phyloP scores from a whole-genome alignment of 2,888 invertebrate genomes.

The Falcaria lacertinaria region DNA sequence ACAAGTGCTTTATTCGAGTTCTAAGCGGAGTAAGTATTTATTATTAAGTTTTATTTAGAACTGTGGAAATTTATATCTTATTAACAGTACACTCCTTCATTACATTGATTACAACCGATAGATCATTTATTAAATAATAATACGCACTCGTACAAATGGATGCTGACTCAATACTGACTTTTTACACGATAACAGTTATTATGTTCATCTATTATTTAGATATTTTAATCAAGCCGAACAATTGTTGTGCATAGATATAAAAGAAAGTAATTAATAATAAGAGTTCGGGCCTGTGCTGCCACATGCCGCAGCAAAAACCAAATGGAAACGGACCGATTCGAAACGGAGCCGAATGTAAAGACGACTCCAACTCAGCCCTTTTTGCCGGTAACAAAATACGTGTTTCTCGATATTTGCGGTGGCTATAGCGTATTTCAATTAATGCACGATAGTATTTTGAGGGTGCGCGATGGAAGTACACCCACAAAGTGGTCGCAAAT shows the following conservation, averaged over 20 bases:
- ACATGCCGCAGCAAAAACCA: constrained; percentile 73
- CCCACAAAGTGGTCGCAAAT: too few species aligned
- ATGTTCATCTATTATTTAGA: constrained; percentile 67
- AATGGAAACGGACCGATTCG: constrained; percentile 71
- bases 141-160: constrained; percentile 19
- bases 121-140: neutral
- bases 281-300: constrained; percentile 57
- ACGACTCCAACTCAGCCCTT: constrained; percentile 59
- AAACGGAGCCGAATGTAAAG: constrained; percentile 64
- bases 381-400: constrained; percentile 47
- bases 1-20: too few species aligned
- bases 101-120: neutral
- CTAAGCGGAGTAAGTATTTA: too few species aligned
- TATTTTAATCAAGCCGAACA: constrained; percentile 77
- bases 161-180: constrained; percentile 40
- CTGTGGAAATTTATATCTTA: neutral
- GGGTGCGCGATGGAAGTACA: too few species aligned
- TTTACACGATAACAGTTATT: constrained; percentile 51
- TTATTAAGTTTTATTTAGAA: too few species aligned
- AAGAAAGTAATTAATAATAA: constrained; percentile 77
- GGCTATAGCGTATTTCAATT: neutral
- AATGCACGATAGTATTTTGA: neutral
- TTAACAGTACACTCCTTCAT: neutral
- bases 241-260: constrained; percentile 67
- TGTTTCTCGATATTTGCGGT: constrained; percentile 59